These are phyloP conservation scores for Psittacus erithacus DNA, from an alignment of 2,113 vertebrate genomes.

Conservation along the genomic window DNA sequence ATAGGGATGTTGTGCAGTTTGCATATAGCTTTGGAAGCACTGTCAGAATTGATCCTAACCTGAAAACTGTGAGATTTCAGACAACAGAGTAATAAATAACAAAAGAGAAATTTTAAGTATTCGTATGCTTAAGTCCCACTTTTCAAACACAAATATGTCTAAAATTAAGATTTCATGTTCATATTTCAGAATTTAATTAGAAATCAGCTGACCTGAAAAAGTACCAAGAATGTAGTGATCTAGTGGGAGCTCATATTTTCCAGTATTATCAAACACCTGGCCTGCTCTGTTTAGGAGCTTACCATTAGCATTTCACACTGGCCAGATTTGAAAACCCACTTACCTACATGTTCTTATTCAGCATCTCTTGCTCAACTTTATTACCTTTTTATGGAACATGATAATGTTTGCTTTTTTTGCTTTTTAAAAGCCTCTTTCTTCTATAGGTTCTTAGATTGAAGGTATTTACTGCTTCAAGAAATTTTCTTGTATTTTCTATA, in stretches of 20 bases:
- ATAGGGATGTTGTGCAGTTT: background rate
- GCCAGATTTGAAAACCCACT: background rate
- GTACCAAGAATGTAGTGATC: background rate
- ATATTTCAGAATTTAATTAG: background rate
- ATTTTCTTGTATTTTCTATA: background rate
- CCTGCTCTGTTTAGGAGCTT: background rate
- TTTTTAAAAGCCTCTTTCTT: background rate
- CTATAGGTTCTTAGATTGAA: background rate
- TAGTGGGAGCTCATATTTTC: background rate
- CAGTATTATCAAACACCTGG: background rate
- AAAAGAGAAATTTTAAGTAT: background rate
- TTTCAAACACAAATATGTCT: background rate
- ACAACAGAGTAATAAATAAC: background rate
- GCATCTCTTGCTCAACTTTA: background rate
- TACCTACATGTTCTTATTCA: background rate
- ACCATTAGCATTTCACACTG: background rate
- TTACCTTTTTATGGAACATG: background rate
- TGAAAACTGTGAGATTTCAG: background rate
- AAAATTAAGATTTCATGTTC: background rate
- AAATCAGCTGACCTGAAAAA: background rate
- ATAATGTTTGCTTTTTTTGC: background rate
- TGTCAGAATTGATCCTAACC: background rate
- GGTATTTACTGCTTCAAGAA: background rate
- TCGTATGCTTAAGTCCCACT: background rate
- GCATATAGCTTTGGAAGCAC: background rate